Base-by-base conservation (phyloP, 2,888 invertebrate species). In the Pandemis cinnamomeana region DNA sequence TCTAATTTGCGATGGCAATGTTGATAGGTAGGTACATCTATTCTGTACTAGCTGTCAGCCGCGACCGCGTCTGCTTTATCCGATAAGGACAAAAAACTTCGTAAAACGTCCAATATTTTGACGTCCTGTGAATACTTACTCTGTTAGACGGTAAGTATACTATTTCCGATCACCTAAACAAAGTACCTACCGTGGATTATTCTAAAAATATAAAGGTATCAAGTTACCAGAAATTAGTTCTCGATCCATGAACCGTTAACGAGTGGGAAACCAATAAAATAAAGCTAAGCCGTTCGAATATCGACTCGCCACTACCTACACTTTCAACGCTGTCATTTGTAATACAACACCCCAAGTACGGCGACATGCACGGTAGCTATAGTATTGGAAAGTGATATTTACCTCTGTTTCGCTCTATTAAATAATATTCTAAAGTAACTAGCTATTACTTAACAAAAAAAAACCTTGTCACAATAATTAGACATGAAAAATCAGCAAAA, bases 211-310 rank as follows among this genome's bases (percentile, higher is more conserved):
- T 41, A n/a, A 27, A 69, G 75, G 81, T 84, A 82, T 88, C 84
- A 75, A 73, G 79, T 87, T 88, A 86, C 88, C 78, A 77, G 73
- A 85, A 89, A 84, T 86, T 81, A 82, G 86, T 78, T 78, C 72
- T 84, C 78, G 84, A 80, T 77, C 81, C 78, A 67, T 85, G 86
- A 86, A 88, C 84, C 90, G 89, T 88, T 77, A 88, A 84, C 82
- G 80, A 81, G 77, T 76, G 82, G 86, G 91, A 91, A 91, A 89
- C 91, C 91, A 86, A 86, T 87, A 84, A 89, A 89, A 87, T 85
- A 84, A 82, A 84, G 84, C 80, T 91, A 91, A 91, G 88, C 91
- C 89, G 77, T 78, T 79, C 79, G 78, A 81, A 75, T 75, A 69
- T 79, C 76, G 77, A 79, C 77, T 73, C 53, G 77, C 79, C 69